phyloP scores from a whole-genome alignment of 2,888 invertebrate genomes.

The Altica lythri region DNA sequence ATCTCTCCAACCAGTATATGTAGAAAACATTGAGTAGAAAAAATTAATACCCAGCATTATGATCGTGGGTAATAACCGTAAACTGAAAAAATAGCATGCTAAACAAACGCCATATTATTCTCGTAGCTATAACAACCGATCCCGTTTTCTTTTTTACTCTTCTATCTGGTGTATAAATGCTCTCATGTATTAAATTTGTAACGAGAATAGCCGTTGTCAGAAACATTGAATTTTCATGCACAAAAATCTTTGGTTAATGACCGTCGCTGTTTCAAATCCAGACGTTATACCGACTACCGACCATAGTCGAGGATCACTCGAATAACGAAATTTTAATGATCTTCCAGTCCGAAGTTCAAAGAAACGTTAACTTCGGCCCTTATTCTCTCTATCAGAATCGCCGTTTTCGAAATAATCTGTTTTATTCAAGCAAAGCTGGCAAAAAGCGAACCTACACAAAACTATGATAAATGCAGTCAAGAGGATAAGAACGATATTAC shows the following conservation, averaged over 20 bases:
- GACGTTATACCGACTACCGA: conserved; percentile 12
- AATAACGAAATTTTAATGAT: conserved; percentile 25
- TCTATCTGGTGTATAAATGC: background rate
- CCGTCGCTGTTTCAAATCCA: conserved; percentile 16
- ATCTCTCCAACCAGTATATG: too few relatives aligned
- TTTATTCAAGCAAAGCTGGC: background rate
- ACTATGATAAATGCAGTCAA: too few relatives aligned
- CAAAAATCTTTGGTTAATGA: conserved; percentile 20
- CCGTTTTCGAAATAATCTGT: background rate
- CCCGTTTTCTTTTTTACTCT: conserved; percentile 11
- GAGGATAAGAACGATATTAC: too few relatives aligned
- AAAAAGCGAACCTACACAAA: background rate
- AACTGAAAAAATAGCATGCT: background rate
- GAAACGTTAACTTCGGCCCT: conserved; percentile 1
- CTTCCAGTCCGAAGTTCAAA: conserved; percentile 17
- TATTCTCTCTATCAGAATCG: background rate
- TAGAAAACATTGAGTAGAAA: too few relatives aligned
- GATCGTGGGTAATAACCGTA: too few relatives aligned
- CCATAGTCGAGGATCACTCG: conserved; percentile 15
- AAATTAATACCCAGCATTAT: too few relatives aligned
- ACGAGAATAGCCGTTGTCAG: conserved; percentile 19
- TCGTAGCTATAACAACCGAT: conserved; percentile 1
- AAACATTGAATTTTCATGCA: conserved; percentile 22
- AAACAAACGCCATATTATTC: conserved; percentile 8
- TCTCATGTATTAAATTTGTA: conserved; percentile 18